Conservation (phyloP, 2,113 vertebrate species). For the Lampris incognitus region DNA sequence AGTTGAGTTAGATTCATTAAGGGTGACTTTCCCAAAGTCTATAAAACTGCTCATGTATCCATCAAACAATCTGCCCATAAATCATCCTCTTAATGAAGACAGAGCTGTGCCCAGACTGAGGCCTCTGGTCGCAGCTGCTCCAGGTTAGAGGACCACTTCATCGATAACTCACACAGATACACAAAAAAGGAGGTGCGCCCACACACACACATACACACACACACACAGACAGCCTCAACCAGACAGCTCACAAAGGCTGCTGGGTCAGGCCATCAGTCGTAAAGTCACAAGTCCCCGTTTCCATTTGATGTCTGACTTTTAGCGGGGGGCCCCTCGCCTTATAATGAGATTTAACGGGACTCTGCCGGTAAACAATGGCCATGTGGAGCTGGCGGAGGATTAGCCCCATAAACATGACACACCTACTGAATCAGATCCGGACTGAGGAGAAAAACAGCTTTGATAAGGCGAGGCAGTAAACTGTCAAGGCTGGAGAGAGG, state of each 20-base stretch:
- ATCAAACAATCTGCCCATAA: constrained; percentile 33
- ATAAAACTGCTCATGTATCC: background rate
- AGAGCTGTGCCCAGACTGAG: constrained; percentile 42
- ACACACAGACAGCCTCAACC: constrained; percentile 55
- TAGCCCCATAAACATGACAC: constrained; percentile 48
- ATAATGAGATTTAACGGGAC: constrained; percentile 45
- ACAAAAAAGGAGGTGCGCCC: constrained; percentile 10
- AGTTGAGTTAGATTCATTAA: background rate
- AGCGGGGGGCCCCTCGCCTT: constrained; percentile 22
- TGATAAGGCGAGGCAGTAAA: constrained; percentile 70
- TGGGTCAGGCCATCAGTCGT: constrained; percentile 54
- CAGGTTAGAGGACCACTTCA: constrained; percentile 59
- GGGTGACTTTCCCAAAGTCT: background rate
- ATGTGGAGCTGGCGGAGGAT: constrained; percentile 44
- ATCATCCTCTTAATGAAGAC: constrained; percentile 65
- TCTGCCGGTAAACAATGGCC: constrained; percentile 57
- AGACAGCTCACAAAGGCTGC: constrained; percentile 58
- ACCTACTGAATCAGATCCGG: constrained; percentile 65
- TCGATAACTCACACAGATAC: constrained; percentile 56
- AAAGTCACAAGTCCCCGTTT: constrained; percentile 65
- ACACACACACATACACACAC: constrained; percentile 22
- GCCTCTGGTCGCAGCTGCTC: constrained; percentile 66
- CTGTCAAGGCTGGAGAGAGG: constrained; percentile 16
- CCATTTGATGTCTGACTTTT: constrained; percentile 68
- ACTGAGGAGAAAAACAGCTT: constrained; percentile 56